Percentiles rank a stretch among this genome's conserved stretches.
Conservation (phyloP, 2,888 invertebrate species). For the Idaea biselata region DNA sequence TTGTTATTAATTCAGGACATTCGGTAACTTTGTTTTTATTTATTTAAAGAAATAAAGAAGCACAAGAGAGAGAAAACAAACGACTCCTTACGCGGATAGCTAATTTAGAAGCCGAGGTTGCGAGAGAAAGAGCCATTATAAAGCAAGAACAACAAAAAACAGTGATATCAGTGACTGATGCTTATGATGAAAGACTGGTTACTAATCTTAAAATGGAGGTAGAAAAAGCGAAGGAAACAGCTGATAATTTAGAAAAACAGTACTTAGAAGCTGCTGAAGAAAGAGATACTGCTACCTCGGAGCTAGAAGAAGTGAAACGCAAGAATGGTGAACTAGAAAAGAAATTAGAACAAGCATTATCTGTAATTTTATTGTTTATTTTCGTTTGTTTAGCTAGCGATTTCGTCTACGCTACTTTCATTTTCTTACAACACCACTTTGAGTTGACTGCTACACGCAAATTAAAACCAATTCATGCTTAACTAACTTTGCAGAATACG, state of each 20-base stretch:
- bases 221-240: conserved; percentile 87
- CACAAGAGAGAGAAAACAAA: conserved; percentile 91
- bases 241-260: conserved; percentile 90
- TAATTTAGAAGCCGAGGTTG: conserved; percentile 90
- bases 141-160: conserved; percentile 77
- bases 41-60: conserved; percentile 86
- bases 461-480: conserved; percentile 31
- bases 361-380: conserved; percentile 55
- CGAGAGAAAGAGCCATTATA: conserved; percentile 83
- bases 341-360: conserved; percentile 84
- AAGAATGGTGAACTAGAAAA: conserved; percentile 89
- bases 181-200: conserved; percentile 84
- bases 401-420: background rate
- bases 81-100: conserved; percentile 88
- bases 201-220: conserved; percentile 87
- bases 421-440: conserved; percentile 2
- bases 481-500: conserved; percentile 62
- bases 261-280: conserved; percentile 88
- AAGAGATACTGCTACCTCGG: conserved; percentile 86
- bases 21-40: background rate
- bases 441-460: conserved; percentile 5
- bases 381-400: background rate
- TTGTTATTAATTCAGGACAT: background rate
- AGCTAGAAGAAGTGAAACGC: conserved; percentile 89
- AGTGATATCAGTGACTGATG: conserved; percentile 76